Evolutionary conservation across 2,113 vertebrate species (phyloP).

Genomic region (Nestor notabilis): DNA sequence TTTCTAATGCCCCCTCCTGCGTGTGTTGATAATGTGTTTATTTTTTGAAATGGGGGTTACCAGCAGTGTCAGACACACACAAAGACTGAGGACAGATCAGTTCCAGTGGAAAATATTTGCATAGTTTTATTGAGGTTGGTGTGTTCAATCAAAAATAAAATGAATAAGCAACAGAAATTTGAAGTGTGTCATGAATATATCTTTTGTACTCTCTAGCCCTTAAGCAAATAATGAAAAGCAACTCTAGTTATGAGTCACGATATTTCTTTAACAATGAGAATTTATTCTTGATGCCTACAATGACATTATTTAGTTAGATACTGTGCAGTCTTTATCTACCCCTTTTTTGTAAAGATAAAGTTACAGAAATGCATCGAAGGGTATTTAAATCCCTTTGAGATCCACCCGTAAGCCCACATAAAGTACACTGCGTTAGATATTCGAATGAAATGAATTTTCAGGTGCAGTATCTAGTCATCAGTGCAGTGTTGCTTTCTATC

Average conservation of each 20-base stretch:
- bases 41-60: constrained; percentile 39
- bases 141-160: constrained; percentile 28
- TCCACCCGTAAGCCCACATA: background rate
- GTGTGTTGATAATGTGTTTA: constrained; percentile 6
- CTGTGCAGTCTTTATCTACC: background rate
- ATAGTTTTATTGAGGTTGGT: background rate
- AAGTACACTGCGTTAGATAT: background rate
- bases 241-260: constrained; percentile 46
- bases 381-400: background rate
- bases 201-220: constrained; percentile 7
- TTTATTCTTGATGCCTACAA: background rate
- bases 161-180: background rate
- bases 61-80: background rate
- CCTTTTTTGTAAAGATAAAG: background rate
- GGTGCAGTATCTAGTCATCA: background rate
- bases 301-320: constrained; percentile 15
- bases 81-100: constrained; percentile 9
- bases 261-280: constrained; percentile 19
- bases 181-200: constrained; percentile 8
- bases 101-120: constrained; percentile 23
- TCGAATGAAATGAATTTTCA: background rate
- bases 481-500: background rate
- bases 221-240: constrained; percentile 57
- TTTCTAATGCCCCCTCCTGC: background rate
- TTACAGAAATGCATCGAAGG: background rate